These are phyloP conservation scores for Cranoglanis bouderius DNA, from an alignment of 2,113 vertebrate genomes.

Conservation along the genomic window DNA sequence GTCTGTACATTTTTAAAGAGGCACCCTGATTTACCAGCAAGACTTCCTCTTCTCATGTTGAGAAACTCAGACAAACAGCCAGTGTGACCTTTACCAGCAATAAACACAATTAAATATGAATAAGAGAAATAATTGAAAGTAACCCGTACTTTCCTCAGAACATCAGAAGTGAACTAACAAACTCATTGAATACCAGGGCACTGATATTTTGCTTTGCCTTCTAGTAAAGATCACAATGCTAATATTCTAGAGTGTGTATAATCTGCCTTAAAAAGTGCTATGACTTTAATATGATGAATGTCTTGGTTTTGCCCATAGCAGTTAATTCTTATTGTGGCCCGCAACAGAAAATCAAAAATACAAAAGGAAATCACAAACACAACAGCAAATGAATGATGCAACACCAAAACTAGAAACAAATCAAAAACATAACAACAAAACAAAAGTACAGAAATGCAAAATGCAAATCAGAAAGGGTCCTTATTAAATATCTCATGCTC, in stretches of 20 bases:
- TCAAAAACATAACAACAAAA: neutral
- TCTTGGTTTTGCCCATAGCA: neutral
- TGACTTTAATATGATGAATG: neutral
- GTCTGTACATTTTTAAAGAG: slow-evolving; percentile 75
- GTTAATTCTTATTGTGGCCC: neutral
- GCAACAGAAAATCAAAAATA: neutral
- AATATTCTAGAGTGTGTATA: slow-evolving; percentile 13
- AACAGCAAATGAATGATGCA: neutral
- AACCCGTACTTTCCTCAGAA: slow-evolving; percentile 59
- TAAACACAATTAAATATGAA: slow-evolving; percentile 83
- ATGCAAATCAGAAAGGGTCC: neutral
- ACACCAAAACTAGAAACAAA: neutral
- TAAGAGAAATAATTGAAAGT: slow-evolving; percentile 79
- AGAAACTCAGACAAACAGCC: slow-evolving; percentile 69
- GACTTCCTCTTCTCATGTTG: slow-evolving; percentile 64
- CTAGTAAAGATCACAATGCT: slow-evolving; percentile 36
- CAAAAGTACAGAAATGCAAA: neutral
- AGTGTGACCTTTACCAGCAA: slow-evolving; percentile 75
- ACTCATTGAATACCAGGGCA: slow-evolving; percentile 48
- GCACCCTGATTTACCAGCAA: slow-evolving; percentile 68
- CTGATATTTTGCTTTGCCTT: slow-evolving; percentile 64
- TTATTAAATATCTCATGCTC: neutral
- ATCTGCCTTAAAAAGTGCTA: neutral
- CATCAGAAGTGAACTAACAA: slow-evolving; percentile 52
- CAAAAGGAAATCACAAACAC: neutral